Evolutionary conservation across 2,113 vertebrate genomes (phyloP), one percentile per base, ranked within the genome.

Genomic region (Mesocricetus auratus): DNA sequence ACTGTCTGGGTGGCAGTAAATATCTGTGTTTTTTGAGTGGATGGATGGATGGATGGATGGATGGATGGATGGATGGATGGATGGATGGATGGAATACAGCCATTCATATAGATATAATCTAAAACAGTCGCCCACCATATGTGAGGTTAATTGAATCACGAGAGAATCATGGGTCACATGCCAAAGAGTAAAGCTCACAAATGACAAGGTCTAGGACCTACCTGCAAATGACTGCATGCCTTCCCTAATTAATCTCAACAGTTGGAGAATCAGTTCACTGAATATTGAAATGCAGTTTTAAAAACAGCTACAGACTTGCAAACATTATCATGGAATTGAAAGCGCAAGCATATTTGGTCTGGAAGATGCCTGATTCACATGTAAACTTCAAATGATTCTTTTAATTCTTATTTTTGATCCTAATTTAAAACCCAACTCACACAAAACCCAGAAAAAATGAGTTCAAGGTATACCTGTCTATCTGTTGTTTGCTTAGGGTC

Each of bases 261-360:
- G 68, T 89, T 68, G 74, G 47, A 89, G 73, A 91, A 90, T 90
- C 50, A 45, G 42, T 82, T 64, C 77, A 45, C 86, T 90, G 12
- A 79, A 94, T 86, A 33, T 45, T n/a, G 91, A 97, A 92, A 90
- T 19, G 31, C n/a, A 92, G 45, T n/a, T 58, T 81, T 92, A 36
- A 42, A 97, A 96, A 50, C 58, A 93, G 26, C 75, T 39, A 81
- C 22, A 93, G 56, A 77, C 19, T 89, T 92, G 31, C 88, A 95
- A 95, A 86, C 29, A 71, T 79, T 69, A 74, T 22, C 64, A 79
- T 66, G 15, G 7, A 86, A 79, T 36, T 58, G 29, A 78, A 62
- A 94, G 88, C 36, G 53, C 13, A 31, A 89, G 94, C 26, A 77
- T 62, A 93, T 66, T 82, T 91, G 66, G 42, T 62, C 56, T 95